These are phyloP conservation scores for Smittia sp. DNA, from an alignment of 2,888 invertebrate species.

Conservation along the genomic window DNA sequence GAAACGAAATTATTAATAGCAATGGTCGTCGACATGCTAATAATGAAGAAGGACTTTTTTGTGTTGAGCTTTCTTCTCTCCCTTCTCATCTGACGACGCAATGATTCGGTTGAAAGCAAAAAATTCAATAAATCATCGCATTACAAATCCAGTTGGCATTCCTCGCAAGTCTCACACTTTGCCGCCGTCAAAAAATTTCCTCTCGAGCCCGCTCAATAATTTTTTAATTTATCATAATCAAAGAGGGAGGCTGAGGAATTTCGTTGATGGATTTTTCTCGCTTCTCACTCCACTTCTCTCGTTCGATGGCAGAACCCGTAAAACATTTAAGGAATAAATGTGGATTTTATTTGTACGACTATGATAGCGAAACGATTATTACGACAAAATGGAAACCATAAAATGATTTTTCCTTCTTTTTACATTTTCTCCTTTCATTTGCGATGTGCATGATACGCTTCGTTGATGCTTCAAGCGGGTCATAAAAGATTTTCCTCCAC, in stretches of 20 bases:
- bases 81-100: neutral
- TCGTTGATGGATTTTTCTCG: neutral
- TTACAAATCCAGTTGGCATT: conserved; percentile 1
- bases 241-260: neutral
- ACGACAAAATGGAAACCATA: conserved; percentile 4
- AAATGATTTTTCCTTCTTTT: neutral
- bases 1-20: neutral
- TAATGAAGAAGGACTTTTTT: conserved; percentile 18
- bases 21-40: conserved; percentile 15
- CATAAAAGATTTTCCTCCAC: neutral
- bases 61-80: neutral
- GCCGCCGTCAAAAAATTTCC: neutral
- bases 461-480: neutral
- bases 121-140: conserved; percentile 17
- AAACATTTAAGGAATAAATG: conserved; percentile 18
- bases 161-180: neutral
- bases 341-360: conserved; percentile 14
- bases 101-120: neutral
- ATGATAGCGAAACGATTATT: conserved; percentile 3
- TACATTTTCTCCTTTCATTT: neutral
- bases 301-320: neutral
- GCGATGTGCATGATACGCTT: conserved; percentile 2
- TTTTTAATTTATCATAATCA: conserved; percentile 25
- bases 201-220: neutral
- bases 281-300: neutral